A percentile compares a stretch with the other conserved stretches of the same genome.
phyloP scores from a whole-genome alignment of 1,140 invertebrate species.

The Sweltsa coloradensis region DNA sequence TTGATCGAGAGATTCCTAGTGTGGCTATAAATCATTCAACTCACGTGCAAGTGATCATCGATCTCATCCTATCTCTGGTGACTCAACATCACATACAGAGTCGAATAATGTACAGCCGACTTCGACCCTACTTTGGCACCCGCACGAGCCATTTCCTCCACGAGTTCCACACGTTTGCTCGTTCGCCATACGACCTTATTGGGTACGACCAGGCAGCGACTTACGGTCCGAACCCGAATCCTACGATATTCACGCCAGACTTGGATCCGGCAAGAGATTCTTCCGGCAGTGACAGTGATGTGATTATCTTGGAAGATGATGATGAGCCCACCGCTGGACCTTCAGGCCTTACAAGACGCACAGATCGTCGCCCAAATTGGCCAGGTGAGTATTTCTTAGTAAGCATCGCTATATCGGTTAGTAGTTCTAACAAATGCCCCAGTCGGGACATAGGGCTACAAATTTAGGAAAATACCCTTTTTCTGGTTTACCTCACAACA shows the following conservation, averaged over 20 bases:
- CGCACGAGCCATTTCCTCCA: slow-evolving; percentile 74
- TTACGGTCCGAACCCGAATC: slow-evolving; percentile 21
- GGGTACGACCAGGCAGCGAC: slow-evolving; percentile 42
- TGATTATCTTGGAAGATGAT: slow-evolving; percentile 22
- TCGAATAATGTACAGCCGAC: slow-evolving; percentile 47
- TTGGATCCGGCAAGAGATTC: not conserved
- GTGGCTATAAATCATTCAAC: slow-evolving; percentile 24
- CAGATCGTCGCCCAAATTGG: too few relatives aligned
- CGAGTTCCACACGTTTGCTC: slow-evolving; percentile 77
- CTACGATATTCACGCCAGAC: not conserved
- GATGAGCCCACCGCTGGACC: too few relatives aligned
- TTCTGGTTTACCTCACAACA: too few relatives aligned
- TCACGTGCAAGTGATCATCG: slow-evolving; percentile 35
- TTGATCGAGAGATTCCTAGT: slow-evolving; percentile 72
- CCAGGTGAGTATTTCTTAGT: too few relatives aligned
- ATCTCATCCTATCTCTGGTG: slow-evolving; percentile 55
- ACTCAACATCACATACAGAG: slow-evolving; percentile 57
- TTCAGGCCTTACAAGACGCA: too few relatives aligned
- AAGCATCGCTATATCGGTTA: too few relatives aligned
- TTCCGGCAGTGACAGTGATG: slow-evolving; percentile 1
- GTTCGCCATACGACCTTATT: slow-evolving; percentile 70
- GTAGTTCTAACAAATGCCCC: too few relatives aligned
- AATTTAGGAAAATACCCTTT: too few relatives aligned
- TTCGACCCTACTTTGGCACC: slow-evolving; percentile 42
- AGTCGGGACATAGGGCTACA: too few relatives aligned